A percentile compares a stretch with the other conserved stretches of the same genome.
These are phyloP conservation scores for Poecilia wingei DNA, from an alignment of 2,797 vertebrate species.

Conservation along the genomic window DNA sequence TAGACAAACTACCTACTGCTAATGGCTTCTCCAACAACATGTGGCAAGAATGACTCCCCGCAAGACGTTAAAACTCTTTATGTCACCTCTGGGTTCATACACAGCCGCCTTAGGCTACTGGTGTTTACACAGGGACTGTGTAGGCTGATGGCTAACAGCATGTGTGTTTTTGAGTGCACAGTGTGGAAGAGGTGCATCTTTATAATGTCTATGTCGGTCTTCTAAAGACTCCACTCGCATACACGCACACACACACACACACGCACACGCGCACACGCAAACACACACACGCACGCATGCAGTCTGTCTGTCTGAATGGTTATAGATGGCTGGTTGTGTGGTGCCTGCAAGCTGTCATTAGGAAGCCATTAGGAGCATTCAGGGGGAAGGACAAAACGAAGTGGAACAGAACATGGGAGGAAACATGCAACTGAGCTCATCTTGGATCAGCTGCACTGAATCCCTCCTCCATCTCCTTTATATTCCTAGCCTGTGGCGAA, in stretches of 20 bases:
- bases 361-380: conserved; percentile 78
- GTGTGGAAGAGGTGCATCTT: conserved; percentile 62
- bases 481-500: conserved; percentile 74
- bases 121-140: conserved; percentile 50
- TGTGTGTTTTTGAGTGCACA: conserved; percentile 41
- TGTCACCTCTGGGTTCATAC: conserved; percentile 62
- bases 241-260: conserved; percentile 14
- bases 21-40: conserved; percentile 59
- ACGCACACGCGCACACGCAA: conserved; percentile 15
- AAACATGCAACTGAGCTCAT: conserved; percentile 65
- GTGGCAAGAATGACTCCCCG: conserved; percentile 45
- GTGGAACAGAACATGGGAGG: conserved; percentile 61
- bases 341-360: conserved; percentile 81
- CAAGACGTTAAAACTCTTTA: conserved; percentile 52
- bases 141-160: conserved; percentile 53
- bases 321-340: conserved; percentile 75
- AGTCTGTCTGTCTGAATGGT: conserved; percentile 63
- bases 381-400: conserved; percentile 64
- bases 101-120: conserved; percentile 46
- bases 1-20: conserved; percentile 47
- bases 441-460: conserved; percentile 46
- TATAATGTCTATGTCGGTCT: conserved; percentile 53
- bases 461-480: conserved; percentile 50
- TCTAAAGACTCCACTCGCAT: conserved; percentile 45
- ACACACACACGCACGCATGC: conserved; percentile 7